A percentile compares a stretch with the other conserved stretches of the same genome.
phyloP scores from a whole-genome alignment of 2,113 vertebrate species.

The Shinisaurus crocodilurus region DNA sequence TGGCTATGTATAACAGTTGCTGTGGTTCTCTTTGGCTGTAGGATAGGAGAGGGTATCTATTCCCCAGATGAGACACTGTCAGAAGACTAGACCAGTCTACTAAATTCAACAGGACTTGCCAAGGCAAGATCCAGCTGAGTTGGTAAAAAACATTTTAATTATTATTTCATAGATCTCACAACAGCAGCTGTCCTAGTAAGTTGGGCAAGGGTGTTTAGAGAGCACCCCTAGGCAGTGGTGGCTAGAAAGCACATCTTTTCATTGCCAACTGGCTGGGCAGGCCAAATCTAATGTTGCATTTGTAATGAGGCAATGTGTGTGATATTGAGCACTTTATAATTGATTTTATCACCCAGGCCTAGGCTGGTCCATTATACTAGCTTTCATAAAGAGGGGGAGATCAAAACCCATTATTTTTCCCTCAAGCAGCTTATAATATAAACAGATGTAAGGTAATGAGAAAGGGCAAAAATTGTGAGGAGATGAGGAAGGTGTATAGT shows the following conservation, averaged over 20 bases:
- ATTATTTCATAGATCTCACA: not conserved
- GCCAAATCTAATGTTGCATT: not conserved
- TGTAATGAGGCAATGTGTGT: not conserved
- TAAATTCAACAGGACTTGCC: constrained; percentile 49
- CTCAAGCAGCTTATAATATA: not conserved
- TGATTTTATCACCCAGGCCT: not conserved
- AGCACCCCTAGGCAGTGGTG: not conserved
- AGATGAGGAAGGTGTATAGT: not conserved
- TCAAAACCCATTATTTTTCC: not conserved
- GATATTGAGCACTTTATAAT: not conserved
- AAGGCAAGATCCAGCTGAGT: constrained; percentile 47
- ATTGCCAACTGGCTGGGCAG: not conserved
- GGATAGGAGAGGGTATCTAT: constrained; percentile 51
- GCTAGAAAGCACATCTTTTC: not conserved
- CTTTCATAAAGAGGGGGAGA: not conserved
- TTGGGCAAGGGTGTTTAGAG: not conserved
- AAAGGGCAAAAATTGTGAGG: not conserved
- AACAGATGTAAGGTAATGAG: not conserved
- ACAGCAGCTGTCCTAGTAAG: not conserved
- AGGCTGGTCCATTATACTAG: too few species aligned
- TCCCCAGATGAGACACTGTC: constrained; percentile 63
- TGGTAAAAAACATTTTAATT: constrained; percentile 18
- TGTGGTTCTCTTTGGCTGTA: constrained; percentile 62
- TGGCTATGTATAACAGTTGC: constrained; percentile 48
- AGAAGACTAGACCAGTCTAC: constrained; percentile 45